Base-by-base conservation (phyloP, 2,797 vertebrate species). In the Salmo trutta region DNA sequence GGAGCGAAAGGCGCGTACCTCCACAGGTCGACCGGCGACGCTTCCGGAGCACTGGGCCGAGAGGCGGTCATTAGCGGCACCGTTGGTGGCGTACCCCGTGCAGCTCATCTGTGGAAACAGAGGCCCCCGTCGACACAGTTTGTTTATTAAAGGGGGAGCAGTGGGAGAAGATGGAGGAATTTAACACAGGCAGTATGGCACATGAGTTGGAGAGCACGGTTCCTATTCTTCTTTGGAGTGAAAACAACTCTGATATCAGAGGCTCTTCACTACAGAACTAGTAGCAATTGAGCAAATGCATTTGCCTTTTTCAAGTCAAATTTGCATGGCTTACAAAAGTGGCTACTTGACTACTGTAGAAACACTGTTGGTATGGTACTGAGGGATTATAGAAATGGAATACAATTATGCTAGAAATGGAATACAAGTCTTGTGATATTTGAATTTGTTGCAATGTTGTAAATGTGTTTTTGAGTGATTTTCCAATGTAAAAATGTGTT, bases 61-160 rank as follows among this genome's bases (percentile, higher is more conserved):
- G 81, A 95, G 88, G 33, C 89, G 86, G 73, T 90, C 84, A 6
- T 79, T 70, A 0, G 78, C 54, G 24, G 89, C 51, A 64, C 93
- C 92, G 5, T 79, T 70, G 0, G 79, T 52, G 29, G 88, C 52
- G 59, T 93, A 92, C 81, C 93, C 91, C 52, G 88, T 92, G 94
- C 95, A 97, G 91, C 90, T 93, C 93, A 97, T 92, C 96, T 96
- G 94, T 92, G 82, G 93, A 92, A 90, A 93, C 90, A 95, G 83
- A 84, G 85, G 36, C 72, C 90, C 82, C 83, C 33, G 80, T 86
- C 75, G 53, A 70, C 47, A 85, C 77, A 84, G 87, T 87, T 90
- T 91, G 81, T 91, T 91, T 91, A 89, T 85, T 65, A 87, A 81
- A 79, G 80, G 74, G 74, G 74, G 79, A 79, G 84, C 82, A 84